Conservation (phyloP, 2,113 vertebrate species). For the Acrocephalus arundinaceus region DNA sequence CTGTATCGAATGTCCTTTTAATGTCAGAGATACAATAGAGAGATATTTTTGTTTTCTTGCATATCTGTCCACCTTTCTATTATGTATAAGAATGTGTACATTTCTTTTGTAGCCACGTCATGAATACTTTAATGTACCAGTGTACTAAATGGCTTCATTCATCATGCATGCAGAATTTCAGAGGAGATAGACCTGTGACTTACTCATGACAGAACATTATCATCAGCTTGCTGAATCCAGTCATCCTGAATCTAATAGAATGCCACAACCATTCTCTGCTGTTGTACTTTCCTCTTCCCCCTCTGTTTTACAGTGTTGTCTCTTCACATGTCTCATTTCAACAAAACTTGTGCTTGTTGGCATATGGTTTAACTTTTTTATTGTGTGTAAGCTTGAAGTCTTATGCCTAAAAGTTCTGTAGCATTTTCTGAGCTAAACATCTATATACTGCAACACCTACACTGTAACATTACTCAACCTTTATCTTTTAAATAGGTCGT, state of each 20-base stretch:
- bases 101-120: conserved; percentile 96
- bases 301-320: conserved; percentile 63
- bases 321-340: conserved; percentile 62
- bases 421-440: conserved; percentile 38
- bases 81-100: conserved; percentile 80
- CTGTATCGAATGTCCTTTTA: conserved; percentile 13
- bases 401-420: conserved; percentile 54
- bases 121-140: conserved; percentile 99
- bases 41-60: conserved; percentile 50
- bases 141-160: conserved; percentile 93
- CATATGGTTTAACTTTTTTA: conserved; percentile 62
- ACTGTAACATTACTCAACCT: not conserved
- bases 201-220: conserved; percentile 76
- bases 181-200: conserved; percentile 79
- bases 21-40: not conserved
- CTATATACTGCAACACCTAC: conserved; percentile 3
- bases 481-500: not conserved
- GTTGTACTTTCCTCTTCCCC: conserved; percentile 58
- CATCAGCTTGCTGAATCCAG: conserved; percentile 79
- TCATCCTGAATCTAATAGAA: conserved; percentile 70
- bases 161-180: conserved; percentile 82
- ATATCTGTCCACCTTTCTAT: conserved; percentile 55
- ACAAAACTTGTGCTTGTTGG: conserved; percentile 59
- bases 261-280: conserved; percentile 59
- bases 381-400: conserved; percentile 53